Evolutionary conservation across 2,888 invertebrate genomes (phyloP).

Genomic region (Mechanitis messenoides): DNA sequence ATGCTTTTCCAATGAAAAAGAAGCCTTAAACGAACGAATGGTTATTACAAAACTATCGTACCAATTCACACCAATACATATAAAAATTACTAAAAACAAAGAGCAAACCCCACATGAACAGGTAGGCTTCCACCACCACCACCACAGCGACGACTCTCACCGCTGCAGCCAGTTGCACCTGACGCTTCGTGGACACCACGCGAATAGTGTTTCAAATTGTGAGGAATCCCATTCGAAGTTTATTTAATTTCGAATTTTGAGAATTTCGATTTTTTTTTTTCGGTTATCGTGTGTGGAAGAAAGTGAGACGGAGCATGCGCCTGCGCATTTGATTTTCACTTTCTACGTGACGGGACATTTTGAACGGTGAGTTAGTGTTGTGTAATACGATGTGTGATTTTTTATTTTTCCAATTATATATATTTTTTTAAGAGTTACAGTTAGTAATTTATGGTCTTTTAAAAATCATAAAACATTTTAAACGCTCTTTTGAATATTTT

Average conservation of each 20-base stretch:
- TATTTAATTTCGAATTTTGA: conserved; percentile 22
- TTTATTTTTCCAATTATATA: conserved; percentile 5
- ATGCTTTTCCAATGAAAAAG: no score
- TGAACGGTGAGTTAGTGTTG: conserved; percentile 52
- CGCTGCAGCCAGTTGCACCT: conserved; percentile 49
- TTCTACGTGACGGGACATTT: conserved; percentile 63
- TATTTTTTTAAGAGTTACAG: no score
- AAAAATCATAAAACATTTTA: no score
- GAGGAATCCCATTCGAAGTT: conserved; percentile 44
- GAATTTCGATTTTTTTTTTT: conserved; percentile 19
- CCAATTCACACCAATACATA: no score
- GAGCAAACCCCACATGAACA: conserved; percentile 7
- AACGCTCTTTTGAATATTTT: no score
- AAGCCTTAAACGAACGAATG: no score
- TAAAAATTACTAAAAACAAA: neutral
- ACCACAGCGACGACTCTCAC: conserved; percentile 27
- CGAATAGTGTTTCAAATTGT: conserved; percentile 1
- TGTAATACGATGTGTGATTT: conserved; percentile 38
- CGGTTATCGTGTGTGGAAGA: conserved; percentile 43
- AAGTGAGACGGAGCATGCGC: conserved; percentile 62
- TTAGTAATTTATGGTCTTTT: no score
- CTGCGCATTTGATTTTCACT: conserved; percentile 61
- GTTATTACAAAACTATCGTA: no score
- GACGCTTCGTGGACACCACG: conserved; percentile 37
- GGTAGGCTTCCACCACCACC: conserved; percentile 32